These are phyloP conservation scores for Dromococcyx pavoninus DNA, from an alignment of 2,797 vertebrate genomes.

Conservation along the genomic window DNA sequence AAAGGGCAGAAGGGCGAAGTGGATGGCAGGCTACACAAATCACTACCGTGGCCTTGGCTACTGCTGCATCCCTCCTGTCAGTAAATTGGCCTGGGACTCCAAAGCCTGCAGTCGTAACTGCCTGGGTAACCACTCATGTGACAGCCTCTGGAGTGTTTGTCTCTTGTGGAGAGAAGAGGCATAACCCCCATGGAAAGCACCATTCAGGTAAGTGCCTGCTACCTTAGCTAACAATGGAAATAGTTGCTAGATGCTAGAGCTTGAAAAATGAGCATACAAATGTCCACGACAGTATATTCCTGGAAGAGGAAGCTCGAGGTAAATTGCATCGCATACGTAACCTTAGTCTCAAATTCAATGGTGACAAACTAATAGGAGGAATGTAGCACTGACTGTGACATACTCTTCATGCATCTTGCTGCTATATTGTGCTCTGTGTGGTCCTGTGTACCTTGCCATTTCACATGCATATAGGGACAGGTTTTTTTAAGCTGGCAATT, in stretches of 20 bases:
- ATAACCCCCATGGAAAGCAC: rapidly evolving
- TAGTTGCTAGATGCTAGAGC: too few species aligned
- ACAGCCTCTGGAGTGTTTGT: not conserved
- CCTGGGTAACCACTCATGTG: rapidly evolving
- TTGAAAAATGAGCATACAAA: not conserved
- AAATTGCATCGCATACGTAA: not conserved
- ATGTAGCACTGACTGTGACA: not conserved
- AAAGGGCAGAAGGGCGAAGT: not conserved
- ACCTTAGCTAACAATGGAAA: not conserved
- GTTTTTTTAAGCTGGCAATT: not conserved
- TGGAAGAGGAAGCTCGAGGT: not conserved
- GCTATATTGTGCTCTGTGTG: not conserved
- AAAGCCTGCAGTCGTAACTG: rapidly evolving
- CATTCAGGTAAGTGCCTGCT: not conserved
- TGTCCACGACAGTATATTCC: not conserved
- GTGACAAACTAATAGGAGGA: not conserved
- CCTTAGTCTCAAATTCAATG: not conserved
- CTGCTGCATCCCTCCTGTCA: not conserved
- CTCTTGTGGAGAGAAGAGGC: not conserved
- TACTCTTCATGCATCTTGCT: not conserved
- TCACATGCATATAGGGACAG: not conserved
- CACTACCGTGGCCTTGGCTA: not conserved
- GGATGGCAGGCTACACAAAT: not conserved
- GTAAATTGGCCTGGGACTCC: rapidly evolving
- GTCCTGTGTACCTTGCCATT: not conserved